Evolutionary conservation across 2,113 vertebrate genomes (phyloP).

Genomic region (Hystrix cristata): DNA sequence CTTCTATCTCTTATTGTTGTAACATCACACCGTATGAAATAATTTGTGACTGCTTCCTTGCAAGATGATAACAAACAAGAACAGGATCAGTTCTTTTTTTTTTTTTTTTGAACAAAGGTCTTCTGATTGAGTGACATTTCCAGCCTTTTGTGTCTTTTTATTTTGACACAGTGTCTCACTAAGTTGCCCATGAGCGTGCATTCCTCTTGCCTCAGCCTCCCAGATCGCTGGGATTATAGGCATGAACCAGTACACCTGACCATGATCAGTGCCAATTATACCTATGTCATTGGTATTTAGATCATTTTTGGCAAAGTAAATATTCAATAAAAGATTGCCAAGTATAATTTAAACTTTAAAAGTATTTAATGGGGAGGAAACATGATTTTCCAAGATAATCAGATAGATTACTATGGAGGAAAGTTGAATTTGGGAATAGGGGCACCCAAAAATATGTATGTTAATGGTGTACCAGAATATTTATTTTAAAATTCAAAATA

Average conservation of each 20-base stretch:
- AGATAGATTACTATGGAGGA: not conserved
- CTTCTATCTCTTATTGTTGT: not conserved
- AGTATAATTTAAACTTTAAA: not conserved
- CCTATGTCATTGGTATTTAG: not conserved
- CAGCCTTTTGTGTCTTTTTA: no score
- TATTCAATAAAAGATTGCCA: not conserved
- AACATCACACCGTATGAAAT: not conserved
- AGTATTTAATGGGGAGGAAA: not conserved
- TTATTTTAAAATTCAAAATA: not conserved
- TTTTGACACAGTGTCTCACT: not conserved
- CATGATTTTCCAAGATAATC: not conserved
- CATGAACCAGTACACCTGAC: not conserved
- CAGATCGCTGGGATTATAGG: not conserved
- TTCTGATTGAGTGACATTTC: not conserved
- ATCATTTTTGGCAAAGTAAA: not conserved
- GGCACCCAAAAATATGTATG: not conserved
- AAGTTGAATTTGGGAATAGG: not conserved
- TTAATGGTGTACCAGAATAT: not conserved
- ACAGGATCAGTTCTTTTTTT: not conserved
- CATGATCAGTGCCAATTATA: not conserved
- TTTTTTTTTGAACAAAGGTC: not conserved
- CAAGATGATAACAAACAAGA: not conserved
- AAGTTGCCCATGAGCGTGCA: not conserved
- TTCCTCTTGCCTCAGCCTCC: not conserved
- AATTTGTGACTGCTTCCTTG: not conserved